phyloP scores from a whole-genome alignment of 2,113 vertebrate species.

The Cololabis saira region DNA sequence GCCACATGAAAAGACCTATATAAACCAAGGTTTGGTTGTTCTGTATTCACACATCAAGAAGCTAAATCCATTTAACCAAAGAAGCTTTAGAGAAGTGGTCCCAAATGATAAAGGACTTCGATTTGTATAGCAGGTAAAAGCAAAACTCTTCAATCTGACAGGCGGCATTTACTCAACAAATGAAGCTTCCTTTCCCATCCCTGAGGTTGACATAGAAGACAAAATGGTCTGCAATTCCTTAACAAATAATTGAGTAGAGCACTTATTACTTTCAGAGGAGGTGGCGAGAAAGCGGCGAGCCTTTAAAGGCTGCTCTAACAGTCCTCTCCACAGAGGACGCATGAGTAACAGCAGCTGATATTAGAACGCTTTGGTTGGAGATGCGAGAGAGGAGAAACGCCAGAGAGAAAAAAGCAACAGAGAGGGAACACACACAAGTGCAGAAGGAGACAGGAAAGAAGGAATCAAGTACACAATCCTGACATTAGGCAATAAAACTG shows the following conservation, averaged over 20 bases:
- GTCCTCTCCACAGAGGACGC: slow-evolving; percentile 4
- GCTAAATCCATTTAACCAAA: neutral
- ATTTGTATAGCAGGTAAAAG: neutral
- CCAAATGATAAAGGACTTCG: slow-evolving; percentile 2
- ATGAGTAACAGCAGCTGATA: slow-evolving; percentile 27
- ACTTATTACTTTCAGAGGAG: slow-evolving; percentile 33
- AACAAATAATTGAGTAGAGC: neutral
- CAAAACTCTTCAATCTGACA: neutral
- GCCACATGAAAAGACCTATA: no score
- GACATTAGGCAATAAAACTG: no score
- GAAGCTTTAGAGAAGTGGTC: neutral
- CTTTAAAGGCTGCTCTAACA: slow-evolving; percentile 29
- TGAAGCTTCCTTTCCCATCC: slow-evolving; percentile 1
- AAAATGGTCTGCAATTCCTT: slow-evolving; percentile 20
- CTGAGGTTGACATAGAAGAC: slow-evolving; percentile 8
- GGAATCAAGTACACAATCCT: no score
- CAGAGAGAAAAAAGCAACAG: no score
- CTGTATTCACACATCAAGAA: neutral
- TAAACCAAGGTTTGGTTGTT: no score
- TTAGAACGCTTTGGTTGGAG: no score
- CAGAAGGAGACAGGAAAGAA: no score
- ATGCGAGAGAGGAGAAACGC: no score
- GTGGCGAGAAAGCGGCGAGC: neutral
- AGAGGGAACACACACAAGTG: no score
- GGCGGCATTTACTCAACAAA: slow-evolving; percentile 4